Base-by-base conservation (phyloP, 2,888 invertebrate genomes). In the Noctua pronuba region DNA sequence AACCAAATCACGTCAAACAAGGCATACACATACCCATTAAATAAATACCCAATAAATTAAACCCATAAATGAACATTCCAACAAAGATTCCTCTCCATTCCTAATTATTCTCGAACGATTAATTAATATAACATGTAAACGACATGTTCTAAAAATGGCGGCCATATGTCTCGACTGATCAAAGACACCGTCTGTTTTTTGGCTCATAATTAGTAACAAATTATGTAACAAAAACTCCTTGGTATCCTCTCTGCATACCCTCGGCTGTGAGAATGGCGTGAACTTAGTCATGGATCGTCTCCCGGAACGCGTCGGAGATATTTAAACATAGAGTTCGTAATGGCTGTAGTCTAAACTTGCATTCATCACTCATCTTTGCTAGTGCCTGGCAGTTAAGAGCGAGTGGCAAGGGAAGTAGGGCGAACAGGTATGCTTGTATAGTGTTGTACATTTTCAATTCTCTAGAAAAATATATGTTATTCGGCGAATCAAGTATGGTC, bases 191-290 rank as follows among this genome's bases (percentile, higher is more conserved):
- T 86, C 41, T 82, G 85, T 83, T 88, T 94, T 94, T 94, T 93
- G 91, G 85, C 78, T 79, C 90, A 86, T 95, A 95, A 95, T 95
- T 94, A 94, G 94, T 92, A 88, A 94, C 94, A 94, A 95, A 95
- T 95, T 95, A 94, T 93, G 92, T 80, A 82, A 91, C 90, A 93
- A 94, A 93, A 93, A 94, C 88, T 88, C 69, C 60, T 49, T 75
- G 79, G 72, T 60, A 73, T 79, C 55, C 73, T 52, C 69, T 58
- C 38, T 35, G 28, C 66, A 75, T 73, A 67, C 79, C 72, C 66
- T 76, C 60, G 75, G 75, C 70, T 84, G 85, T 76, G 84, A 85
- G 88, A 80, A 86, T 86, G 86, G 91, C 91, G 92, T 91, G 90
- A 90, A 90, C 88, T 86, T 77, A 86, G 88, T 86, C 76, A 87